phyloP scores from a whole-genome alignment of 92 coral and sea anemone genomes.

The Blastomussa wellsi region DNA sequence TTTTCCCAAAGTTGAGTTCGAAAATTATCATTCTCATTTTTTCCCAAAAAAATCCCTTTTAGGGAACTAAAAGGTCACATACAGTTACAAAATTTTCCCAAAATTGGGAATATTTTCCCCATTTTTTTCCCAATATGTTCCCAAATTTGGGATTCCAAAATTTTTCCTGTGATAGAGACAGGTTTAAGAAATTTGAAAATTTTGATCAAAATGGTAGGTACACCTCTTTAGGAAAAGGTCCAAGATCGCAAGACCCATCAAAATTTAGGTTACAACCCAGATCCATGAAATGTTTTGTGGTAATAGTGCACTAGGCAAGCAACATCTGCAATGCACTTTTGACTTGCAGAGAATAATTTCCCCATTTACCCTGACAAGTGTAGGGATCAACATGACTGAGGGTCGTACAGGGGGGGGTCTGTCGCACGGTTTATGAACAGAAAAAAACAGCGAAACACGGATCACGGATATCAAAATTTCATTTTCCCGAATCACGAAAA shows the following conservation, averaged over 20 bases:
- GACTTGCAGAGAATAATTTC: too few relatives aligned
- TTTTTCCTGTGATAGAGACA: constrained; percentile 47
- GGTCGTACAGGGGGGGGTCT: too few relatives aligned
- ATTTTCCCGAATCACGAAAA: constrained; percentile 45
- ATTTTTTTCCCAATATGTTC: constrained; percentile 2
- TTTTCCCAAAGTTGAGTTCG: constrained; percentile 27
- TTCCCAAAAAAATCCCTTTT: constrained; percentile 19
- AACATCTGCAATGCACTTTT: too few relatives aligned
- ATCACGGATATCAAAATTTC: constrained; percentile 36
- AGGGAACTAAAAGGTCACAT: constrained; percentile 19
- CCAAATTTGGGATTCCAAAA: constrained; percentile 41
- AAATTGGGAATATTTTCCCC: constrained; percentile 32
- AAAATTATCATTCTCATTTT: not conserved
- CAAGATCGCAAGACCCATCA: too few relatives aligned
- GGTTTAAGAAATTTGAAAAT: too few relatives aligned
- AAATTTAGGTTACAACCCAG: too few relatives aligned
- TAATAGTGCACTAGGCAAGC: too few relatives aligned
- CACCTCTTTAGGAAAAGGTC: too few relatives aligned
- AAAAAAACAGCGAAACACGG: constrained; percentile 25
- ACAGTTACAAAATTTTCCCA: constrained; percentile 23
- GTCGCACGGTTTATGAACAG: constrained; percentile 20
- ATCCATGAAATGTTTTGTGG: too few relatives aligned
- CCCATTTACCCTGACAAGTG: too few relatives aligned
- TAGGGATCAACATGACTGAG: too few relatives aligned
- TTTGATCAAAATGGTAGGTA: too few relatives aligned